A percentile compares a stretch with the other conserved stretches of the same genome.
Evolutionary conservation across 1,140 invertebrate genomes (phyloP).

Genomic region (Ceratosolen solmsi): DNA sequence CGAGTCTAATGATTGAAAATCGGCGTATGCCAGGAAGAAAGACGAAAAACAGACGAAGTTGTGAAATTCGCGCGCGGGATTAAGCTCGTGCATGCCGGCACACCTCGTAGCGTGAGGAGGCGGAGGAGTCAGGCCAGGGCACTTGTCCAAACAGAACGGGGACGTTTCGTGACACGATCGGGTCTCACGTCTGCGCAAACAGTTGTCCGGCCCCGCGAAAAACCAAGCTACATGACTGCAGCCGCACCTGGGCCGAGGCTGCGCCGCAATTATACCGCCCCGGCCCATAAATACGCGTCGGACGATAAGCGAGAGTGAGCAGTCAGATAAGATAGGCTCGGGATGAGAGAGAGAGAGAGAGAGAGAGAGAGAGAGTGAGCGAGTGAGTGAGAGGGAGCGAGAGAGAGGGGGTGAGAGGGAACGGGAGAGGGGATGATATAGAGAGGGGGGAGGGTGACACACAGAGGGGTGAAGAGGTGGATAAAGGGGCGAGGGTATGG

Average conservation of each 20-base stretch:
- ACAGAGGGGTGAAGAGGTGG: no score
- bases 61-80: background rate
- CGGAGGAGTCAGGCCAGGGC: background rate
- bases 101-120: no score
- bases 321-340: constrained; percentile 61
- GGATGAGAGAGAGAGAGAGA: no score
- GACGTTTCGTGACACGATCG: constrained; percentile 32
- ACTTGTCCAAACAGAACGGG: constrained; percentile 43
- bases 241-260: background rate
- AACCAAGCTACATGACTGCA: no score
- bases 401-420: no score
- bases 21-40: background rate
- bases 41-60: background rate
- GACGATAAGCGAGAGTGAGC: constrained; percentile 31
- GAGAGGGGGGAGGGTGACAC: no score
- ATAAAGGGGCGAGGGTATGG: no score
- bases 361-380: no score
- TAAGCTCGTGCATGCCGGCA: no score
- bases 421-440: no score
- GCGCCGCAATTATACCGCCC: constrained; percentile 54
- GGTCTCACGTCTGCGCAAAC: constrained; percentile 1
- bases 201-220: background rate
- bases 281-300: constrained; percentile 69
- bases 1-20: background rate
- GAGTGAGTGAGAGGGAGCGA: no score